These are phyloP conservation scores for Papilio glaucus DNA, from an alignment of 1,140 invertebrate genomes.

Conservation along the genomic window DNA sequence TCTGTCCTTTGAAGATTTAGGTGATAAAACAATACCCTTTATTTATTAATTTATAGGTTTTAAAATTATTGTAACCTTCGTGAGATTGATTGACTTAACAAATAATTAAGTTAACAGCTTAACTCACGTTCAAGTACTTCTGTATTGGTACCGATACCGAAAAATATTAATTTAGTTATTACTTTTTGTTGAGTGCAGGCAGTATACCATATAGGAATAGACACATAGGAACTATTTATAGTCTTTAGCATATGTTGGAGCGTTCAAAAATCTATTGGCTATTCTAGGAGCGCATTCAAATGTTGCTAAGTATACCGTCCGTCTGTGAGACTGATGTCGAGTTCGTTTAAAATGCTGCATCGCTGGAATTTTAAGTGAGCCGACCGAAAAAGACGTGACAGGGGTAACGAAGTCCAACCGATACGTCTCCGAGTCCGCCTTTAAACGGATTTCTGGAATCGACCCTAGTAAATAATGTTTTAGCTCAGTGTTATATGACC, in stretches of 20 bases:
- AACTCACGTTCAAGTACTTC: no score
- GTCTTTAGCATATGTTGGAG: slow-evolving; percentile 22
- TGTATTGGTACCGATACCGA: no score
- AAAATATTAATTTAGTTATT: no score
- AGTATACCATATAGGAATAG: no score
- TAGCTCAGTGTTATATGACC: neutral
- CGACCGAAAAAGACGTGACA: slow-evolving; percentile 65
- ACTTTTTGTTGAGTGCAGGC: no score
- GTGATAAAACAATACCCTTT: no score
- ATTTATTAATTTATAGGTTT: no score
- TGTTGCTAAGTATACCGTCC: slow-evolving; percentile 40
- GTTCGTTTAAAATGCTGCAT: slow-evolving; percentile 72
- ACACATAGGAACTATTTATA: no score
- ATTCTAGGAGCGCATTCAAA: slow-evolving; percentile 55
- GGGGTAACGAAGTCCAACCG: slow-evolving; percentile 50
- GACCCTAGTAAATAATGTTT: neutral
- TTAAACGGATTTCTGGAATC: slow-evolving; percentile 21
- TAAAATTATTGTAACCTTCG: no score
- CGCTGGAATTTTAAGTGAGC: slow-evolving; percentile 70
- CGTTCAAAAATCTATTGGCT: slow-evolving; percentile 48
- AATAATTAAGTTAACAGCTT: no score
- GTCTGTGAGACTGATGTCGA: slow-evolving; percentile 57
- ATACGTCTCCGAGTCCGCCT: slow-evolving; percentile 33
- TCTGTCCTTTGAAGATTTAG: no score
- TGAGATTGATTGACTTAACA: no score